Evolutionary conservation across 2,888 invertebrate genomes (phyloP).

Genomic region (Pandemis heparana): DNA sequence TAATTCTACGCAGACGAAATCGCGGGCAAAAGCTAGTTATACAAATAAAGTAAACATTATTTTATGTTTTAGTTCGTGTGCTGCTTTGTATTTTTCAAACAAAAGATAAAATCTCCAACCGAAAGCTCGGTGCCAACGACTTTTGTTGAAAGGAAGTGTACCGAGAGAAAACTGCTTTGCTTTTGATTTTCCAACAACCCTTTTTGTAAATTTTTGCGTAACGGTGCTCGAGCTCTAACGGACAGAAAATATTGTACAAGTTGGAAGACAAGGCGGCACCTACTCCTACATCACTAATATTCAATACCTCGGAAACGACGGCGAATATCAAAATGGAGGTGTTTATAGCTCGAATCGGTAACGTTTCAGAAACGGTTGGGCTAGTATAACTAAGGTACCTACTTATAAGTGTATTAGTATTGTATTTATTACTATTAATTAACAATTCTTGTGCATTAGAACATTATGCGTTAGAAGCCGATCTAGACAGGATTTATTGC

Average conservation of each 20-base stretch:
- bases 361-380: no score
- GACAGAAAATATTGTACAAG: slow-evolving; percentile 7
- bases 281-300: background rate
- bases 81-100: slow-evolving; percentile 45
- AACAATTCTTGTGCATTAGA: no score
- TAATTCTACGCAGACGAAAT: no score
- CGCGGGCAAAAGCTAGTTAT: no score
- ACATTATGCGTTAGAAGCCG: no score
- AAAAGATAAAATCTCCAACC: slow-evolving; percentile 59
- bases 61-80: background rate
- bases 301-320: background rate
- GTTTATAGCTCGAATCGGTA: no score
- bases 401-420: no score
- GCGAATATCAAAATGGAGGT: no score
- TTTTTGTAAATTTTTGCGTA: slow-evolving; percentile 24
- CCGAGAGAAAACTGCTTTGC: slow-evolving; percentile 53
- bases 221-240: slow-evolving; percentile 15
- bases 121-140: slow-evolving; percentile 47
- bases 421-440: no score
- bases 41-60: no score
- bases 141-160: slow-evolving; percentile 56
- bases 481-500: no score
- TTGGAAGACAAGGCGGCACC: background rate
- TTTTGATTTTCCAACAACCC: slow-evolving; percentile 33
- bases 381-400: no score